Base-by-base conservation (phyloP, 2,797 vertebrate species). In the Anabas testudineus region DNA sequence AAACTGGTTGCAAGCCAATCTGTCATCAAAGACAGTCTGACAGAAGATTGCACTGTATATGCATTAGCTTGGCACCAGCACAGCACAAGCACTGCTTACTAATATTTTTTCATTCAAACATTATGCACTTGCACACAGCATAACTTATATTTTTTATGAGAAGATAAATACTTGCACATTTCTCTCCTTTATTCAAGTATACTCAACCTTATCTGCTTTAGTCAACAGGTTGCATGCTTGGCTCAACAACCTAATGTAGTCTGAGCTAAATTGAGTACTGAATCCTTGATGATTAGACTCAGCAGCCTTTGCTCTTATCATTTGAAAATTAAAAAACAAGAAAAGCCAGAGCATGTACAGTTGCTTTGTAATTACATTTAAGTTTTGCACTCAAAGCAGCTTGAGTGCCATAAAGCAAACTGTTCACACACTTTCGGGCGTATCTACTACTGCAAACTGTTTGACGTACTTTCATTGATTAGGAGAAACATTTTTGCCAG, bases 21-120 rank as follows among this genome's bases (percentile, higher is more conserved):
- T 57, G 71, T 82, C 71, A 88, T 82, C 71, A 88, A 85, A 81
- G 49, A 66, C 80, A 65, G 79, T 51, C 67, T 52, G 67, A 79
- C 80, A 72, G 67, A 67, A 73, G 67, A 36, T 36, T 36, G 2
- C 13, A 79, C 52, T 34, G 66, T 74, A 55, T 39, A 63, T 52
- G 47, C 58, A 73, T 84, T 56, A 71, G 82, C 71, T 49, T 63
- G 51, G 67, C 72, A 70, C 70, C 67, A 41, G 66, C 32, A 30
- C 56, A 61, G 15, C 68, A 57, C 52, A 45, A 24, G 13, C 26
- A 67, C 14, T 45, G 14, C 37, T 10, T 47, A 57, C 32, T 34
- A 22, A 71, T 62, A 55, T 14, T 57, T 54, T n/a, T 45, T 63
- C 21, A 80, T 67, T 67, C 2, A 67, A 47, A 71, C 63, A 18